Percentiles rank a stretch among this genome's conserved stretches.
Evolutionary conservation across 1,140 invertebrate genomes (phyloP).

Genomic region (Drosophila littoralis): DNA sequence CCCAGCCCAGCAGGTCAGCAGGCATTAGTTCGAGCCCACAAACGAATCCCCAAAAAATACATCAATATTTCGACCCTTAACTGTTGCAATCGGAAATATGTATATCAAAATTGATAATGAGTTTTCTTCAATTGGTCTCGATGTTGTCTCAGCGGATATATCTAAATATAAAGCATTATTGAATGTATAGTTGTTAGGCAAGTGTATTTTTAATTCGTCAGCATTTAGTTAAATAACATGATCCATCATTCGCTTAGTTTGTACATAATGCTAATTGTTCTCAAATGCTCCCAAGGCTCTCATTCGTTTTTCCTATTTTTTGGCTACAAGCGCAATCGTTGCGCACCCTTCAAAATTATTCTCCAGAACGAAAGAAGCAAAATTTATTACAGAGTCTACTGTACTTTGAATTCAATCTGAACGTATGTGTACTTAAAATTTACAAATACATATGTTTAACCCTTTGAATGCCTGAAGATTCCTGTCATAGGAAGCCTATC

Average conservation of each 20-base stretch:
- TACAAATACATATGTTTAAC: conserved; percentile 6
- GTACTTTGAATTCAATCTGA: conserved; percentile 12
- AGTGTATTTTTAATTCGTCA: background rate
- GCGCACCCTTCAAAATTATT: background rate
- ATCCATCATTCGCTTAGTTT: conserved; percentile 50
- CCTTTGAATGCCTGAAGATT: conserved; percentile 2
- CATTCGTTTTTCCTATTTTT: background rate
- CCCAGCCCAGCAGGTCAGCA: conserved; percentile 73
- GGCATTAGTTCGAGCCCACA: conserved; percentile 57
- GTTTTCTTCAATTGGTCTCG: conserved; percentile 16
- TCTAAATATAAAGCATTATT: conserved; percentile 8
- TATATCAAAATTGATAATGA: background rate
- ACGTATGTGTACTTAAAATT: conserved; percentile 22
- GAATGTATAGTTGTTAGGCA: background rate
- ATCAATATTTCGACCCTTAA: background rate
- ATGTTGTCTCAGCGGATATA: conserved; percentile 19
- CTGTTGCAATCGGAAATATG: background rate
- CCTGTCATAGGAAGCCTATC: background rate
- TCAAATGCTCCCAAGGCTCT: no score
- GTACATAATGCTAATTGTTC: conserved; percentile 45
- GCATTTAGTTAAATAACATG: background rate
- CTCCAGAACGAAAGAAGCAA: background rate
- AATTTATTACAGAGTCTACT: background rate
- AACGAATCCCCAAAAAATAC: conserved; percentile 6
- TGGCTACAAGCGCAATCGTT: background rate